Conservation (phyloP, 2,797 vertebrate genomes). For the Helicolenus hilgendorfi region DNA sequence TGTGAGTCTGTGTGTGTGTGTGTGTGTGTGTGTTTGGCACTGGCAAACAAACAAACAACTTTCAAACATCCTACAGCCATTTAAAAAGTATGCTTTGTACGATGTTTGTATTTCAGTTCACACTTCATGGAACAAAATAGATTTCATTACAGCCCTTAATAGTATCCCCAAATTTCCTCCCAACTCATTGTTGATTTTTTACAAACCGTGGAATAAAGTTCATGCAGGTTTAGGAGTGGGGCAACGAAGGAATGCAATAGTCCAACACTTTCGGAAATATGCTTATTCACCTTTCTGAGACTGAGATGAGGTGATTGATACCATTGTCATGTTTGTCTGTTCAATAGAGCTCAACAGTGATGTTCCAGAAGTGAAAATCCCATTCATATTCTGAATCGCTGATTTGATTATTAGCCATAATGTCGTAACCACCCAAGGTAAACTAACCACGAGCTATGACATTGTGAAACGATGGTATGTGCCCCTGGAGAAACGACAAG, state of each 20-base stretch:
- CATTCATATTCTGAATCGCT: too few species aligned
- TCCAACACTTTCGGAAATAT: background rate
- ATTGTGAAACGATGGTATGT: too few species aligned
- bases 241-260: background rate
- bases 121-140: background rate
- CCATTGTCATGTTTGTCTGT: background rate
- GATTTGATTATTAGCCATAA: too few species aligned
- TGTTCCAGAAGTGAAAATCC: too few species aligned
- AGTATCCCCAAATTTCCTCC: background rate
- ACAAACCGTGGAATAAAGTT: background rate
- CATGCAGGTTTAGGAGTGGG: background rate
- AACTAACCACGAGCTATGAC: too few species aligned
- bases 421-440: too few species aligned
- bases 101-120: background rate
- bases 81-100: background rate
- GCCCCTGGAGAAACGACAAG: too few species aligned
- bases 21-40: background rate
- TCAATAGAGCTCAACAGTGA: background rate
- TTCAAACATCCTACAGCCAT: background rate
- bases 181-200: background rate
- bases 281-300: background rate
- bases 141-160: background rate
- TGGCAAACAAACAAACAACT: background rate
- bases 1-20: background rate
- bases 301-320: background rate